Evolutionary conservation across 2,113 vertebrate genomes (phyloP), one percentile per base, ranked within the genome.

Genomic region (Pandion haliaetus): DNA sequence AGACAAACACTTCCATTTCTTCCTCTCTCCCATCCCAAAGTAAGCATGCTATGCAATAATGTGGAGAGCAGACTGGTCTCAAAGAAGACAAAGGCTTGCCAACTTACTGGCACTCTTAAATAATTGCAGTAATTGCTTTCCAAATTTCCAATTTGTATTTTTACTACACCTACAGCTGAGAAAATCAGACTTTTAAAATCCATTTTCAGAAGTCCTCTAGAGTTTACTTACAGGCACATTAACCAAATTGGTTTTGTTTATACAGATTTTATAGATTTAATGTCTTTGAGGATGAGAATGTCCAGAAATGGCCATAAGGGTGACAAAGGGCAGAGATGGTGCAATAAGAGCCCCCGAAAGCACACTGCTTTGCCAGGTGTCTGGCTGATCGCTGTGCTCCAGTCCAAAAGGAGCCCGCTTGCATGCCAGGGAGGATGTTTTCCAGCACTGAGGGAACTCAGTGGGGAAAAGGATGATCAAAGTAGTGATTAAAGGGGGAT

Each of bases 381-480:
- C 95, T 95, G 79, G 86, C 71, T n/a, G 72, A 73, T 77, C 16
- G 47, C 91, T 72, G 15, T 6, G 54, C 67, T 81, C 79, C 71
- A n/a, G 17, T 12, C 73, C 74, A 28, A n/a, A 4, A n/a, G 63
- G 90, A 97, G 74, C 83, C 76, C 23, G 28, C 72, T 90, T 95
- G 78, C 1, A 2, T 97, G 97, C 95, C 94, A 91, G 87, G 81
- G 61, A 97, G 93, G 94, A 97, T 70, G 87, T 63, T 89, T 81
- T 10, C 20, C 86, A 92, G 87, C 77, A 29, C 63, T 63, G 66
- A 77, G 87, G 81, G 87, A 82, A 28, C 49, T 93, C 97, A 45
- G 4, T 13, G 42, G 97, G 97, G 96, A 97, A 95, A 96, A 95
- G 55, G 71, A 70, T 93, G 93, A 98, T 98, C 98, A 98, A 98